Evolutionary conservation across 2,888 invertebrate species (phyloP), one percentile per base, ranked within the genome.

Genomic region (Mythimna loreyi): DNA sequence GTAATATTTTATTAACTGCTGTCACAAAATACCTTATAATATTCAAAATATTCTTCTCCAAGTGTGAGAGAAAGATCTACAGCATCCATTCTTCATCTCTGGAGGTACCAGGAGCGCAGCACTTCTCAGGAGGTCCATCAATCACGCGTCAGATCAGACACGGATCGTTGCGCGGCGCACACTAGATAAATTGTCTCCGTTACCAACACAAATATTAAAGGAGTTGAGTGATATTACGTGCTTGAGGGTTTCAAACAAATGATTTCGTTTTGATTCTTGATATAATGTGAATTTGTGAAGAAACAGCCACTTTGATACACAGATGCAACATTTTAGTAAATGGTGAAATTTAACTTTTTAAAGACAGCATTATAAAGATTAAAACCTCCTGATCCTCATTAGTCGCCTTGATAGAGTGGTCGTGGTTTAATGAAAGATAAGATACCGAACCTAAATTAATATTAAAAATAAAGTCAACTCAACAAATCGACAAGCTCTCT

Each of bases 111-210:
- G 65, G 80, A 63, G 61, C 78, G 59, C 83, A 89, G 70, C 80
- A 81, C 76, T 83, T 72, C 75, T 75, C 71, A 85, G 78, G 83
- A 88, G 85, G 72, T 84, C 83, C 86, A 92, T 93, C 90, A 90
- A 91, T 93, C 92, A 89, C 81, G 75, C 78, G 87, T 85, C 87
- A 89, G 86, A 90, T 90, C 87, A 87, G 84, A 87, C 86, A 84
- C 87, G 89, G 87, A 85, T 89, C 86, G 85, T 77, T 85, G 85
- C 83, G 81, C 82, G 80, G 55, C 76, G 67, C 72, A 69, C 73
- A 70, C 64, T 75, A 84, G 87, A 90, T 88, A 90, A 90, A 91
- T 91, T 90, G 86, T 89, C 85, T 85, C 75, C 78, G 81, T 81
- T 73, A 83, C 78, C 64, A 82, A 82, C 69, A 84, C 83, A 73